These are phyloP conservation scores for Rhinoderma darwinii DNA, from an alignment of 2,113 vertebrate genomes.

Conservation along the genomic window DNA sequence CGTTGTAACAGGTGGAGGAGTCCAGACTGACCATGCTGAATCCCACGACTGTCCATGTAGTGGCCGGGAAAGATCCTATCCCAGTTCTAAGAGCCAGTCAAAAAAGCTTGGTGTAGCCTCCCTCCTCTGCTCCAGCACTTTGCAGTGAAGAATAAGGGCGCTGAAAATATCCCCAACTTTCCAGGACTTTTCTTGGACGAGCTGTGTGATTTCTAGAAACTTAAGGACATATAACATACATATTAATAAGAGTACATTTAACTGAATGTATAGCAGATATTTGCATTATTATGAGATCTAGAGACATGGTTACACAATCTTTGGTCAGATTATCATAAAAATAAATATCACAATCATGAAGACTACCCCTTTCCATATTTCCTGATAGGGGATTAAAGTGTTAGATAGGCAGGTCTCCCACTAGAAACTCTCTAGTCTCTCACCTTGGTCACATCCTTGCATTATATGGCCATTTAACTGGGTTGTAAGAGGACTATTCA, in stretches of 20 bases:
- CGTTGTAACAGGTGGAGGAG: slow-evolving; percentile 9
- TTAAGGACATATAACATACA: slow-evolving; percentile 62
- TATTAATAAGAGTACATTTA: neutral
- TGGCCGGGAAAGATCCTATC: slow-evolving; percentile 66
- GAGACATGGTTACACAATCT: neutral
- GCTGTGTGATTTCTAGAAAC: slow-evolving; percentile 90
- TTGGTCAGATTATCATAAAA: too few species aligned
- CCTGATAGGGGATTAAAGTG: too few species aligned
- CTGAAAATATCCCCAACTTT: slow-evolving; percentile 90
- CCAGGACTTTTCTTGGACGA: slow-evolving; percentile 89
- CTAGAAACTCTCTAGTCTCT: too few species aligned
- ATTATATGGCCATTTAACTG: too few species aligned
- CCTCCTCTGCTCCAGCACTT: slow-evolving; percentile 76
- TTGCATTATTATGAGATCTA: neutral
- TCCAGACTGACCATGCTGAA: neutral
- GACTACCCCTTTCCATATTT: too few species aligned
- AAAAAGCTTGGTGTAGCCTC: slow-evolving; percentile 81
- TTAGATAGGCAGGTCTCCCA: too few species aligned
- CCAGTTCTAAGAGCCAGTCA: slow-evolving; percentile 90
- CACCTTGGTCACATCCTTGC: too few species aligned
- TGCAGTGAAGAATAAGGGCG: slow-evolving; percentile 88
- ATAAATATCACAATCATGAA: too few species aligned
- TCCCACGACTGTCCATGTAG: neutral
- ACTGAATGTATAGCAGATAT: neutral
- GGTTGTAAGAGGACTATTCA: too few species aligned